phyloP scores from a whole-genome alignment of 2,113 vertebrate species.

The Ploceus nigricollis region DNA sequence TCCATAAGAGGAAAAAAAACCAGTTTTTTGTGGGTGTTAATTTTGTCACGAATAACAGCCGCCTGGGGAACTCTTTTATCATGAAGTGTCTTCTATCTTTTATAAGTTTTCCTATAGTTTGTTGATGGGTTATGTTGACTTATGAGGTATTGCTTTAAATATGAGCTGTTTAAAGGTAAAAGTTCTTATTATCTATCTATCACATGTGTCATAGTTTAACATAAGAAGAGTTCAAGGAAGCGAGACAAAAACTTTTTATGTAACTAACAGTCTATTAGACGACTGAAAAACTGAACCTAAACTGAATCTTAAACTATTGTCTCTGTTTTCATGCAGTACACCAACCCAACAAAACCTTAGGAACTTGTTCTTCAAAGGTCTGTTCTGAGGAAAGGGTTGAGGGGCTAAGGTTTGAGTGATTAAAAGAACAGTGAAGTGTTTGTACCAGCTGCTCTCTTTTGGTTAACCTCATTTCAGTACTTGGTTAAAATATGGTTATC shows the following conservation, averaged over 20 bases:
- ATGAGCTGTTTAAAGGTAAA: background rate
- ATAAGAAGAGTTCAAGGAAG: background rate
- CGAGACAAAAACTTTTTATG: background rate
- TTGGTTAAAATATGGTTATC: background rate
- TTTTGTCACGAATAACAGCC: background rate
- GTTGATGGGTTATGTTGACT: background rate
- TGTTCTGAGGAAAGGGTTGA: background rate
- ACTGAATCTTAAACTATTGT: background rate
- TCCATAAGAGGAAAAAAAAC: background rate
- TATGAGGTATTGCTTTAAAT: background rate
- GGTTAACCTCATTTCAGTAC: background rate
- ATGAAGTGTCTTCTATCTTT: background rate
- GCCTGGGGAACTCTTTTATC: background rate
- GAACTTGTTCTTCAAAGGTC: background rate
- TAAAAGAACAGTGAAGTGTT: background rate
- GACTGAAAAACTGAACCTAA: background rate
- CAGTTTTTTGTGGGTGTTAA: background rate
- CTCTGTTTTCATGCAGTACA: background rate
- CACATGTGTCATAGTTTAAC: background rate
- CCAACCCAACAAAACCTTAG: background rate
- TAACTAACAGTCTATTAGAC: background rate
- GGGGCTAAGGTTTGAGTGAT: background rate
- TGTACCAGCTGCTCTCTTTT: background rate
- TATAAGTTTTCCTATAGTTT: background rate
- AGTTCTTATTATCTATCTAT: background rate